These are phyloP conservation scores for Leptinotarsa defecta DNA, from an alignment of 1,140 invertebrate species.

Conservation along the genomic window DNA sequence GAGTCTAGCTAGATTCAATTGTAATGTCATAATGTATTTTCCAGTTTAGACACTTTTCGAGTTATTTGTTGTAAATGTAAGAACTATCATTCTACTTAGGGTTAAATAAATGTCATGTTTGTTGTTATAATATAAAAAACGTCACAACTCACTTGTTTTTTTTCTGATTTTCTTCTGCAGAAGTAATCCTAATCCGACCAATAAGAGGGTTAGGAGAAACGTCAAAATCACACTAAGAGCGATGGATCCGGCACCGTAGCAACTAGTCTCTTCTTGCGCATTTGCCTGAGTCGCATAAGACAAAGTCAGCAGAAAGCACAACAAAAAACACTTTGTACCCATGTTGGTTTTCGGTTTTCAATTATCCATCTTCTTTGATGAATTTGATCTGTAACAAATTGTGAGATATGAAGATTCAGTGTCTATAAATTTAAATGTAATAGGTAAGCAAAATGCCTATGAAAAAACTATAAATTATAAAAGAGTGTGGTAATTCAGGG, in stretches of 20 bases:
- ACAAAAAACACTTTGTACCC: neutral
- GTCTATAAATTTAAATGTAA: no score
- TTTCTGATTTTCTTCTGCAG: slow-evolving; percentile 14
- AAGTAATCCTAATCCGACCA: slow-evolving; percentile 25
- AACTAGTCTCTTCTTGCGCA: slow-evolving; percentile 22
- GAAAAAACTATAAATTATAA: no score
- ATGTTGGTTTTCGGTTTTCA: neutral
- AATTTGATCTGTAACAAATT: neutral
- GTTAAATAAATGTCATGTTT: no score
- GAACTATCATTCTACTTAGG: no score
- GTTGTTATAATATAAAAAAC: no score
- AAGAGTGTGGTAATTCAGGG: no score
- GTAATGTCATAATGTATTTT: no score
- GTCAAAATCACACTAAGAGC: slow-evolving; percentile 43
- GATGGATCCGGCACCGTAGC: slow-evolving; percentile 45
- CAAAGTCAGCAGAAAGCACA: neutral
- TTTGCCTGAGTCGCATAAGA: neutral
- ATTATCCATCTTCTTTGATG: neutral
- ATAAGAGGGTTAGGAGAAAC: slow-evolving; percentile 35
- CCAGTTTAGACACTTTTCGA: no score
- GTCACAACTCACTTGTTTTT: slow-evolving; percentile 25
- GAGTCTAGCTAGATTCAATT: no score
- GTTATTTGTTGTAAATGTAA: no score
- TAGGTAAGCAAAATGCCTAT: no score
- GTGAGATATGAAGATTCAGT: no score